These are phyloP conservation scores for Sminthurides aquaticus DNA, from an alignment of 2,888 invertebrate genomes.

Conservation along the genomic window DNA sequence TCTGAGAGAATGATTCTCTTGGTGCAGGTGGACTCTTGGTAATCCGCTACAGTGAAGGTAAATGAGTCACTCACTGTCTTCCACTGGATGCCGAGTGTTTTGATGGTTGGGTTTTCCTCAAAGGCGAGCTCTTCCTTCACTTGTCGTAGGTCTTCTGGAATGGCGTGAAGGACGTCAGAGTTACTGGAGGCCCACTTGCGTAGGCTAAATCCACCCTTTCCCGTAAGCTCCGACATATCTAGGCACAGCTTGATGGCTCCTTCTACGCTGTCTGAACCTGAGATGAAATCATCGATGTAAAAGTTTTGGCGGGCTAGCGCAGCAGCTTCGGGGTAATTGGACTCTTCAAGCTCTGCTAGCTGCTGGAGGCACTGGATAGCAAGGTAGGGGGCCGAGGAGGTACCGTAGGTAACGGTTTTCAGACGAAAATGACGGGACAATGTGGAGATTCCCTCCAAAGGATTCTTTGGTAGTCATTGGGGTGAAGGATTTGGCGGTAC, in stretches of 20 bases:
- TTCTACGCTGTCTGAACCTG: conserved; percentile 32
- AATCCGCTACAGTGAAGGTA: not conserved
- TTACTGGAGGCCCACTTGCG: conserved; percentile 33
- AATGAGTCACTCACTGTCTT: conserved; percentile 7
- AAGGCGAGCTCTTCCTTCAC: not conserved
- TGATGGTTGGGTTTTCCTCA: not conserved
- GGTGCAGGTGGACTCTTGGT: too few relatives aligned
- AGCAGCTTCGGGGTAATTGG: conserved; percentile 31
- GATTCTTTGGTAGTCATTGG: conserved; percentile 41
- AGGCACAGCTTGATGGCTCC: conserved; percentile 27
- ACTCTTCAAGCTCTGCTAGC: conserved; percentile 36
- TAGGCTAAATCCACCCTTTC: conserved; percentile 26
- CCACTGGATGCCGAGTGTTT: conserved; percentile 22
- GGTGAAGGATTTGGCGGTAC: conserved; percentile 44
- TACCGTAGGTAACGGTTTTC: conserved; percentile 40
- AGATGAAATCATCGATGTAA: conserved; percentile 45
- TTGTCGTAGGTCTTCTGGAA: not conserved
- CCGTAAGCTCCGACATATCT: conserved; percentile 24
- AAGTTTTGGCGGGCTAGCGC: conserved; percentile 24
- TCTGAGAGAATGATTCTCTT: not conserved
- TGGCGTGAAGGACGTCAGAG: not conserved
- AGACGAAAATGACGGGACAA: conserved; percentile 31
- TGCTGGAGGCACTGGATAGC: conserved; percentile 36
- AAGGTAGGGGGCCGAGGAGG: conserved; percentile 35
- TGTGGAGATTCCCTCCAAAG: conserved; percentile 36